Evolutionary conservation across 1,140 invertebrate genomes (phyloP), one percentile per base, ranked within the genome.

Genomic region (Brachionus koreanus): DNA sequence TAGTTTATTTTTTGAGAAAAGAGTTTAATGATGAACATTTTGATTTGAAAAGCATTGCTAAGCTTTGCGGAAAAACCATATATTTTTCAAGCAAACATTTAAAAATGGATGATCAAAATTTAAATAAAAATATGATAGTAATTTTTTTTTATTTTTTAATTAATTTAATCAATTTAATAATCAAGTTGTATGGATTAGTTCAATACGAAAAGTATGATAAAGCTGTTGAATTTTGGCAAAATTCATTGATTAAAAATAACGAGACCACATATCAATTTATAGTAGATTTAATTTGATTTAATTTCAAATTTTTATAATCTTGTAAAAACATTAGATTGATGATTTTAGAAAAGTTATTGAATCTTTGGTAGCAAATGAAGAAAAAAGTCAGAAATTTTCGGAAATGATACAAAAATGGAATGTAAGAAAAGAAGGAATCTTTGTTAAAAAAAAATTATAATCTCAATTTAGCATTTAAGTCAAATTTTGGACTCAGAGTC

Each of bases 1-100:
- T 79, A 29, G 76, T 79, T 42, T 79, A 79, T 43, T 79, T 79
- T 79, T 16, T 61, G 4, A 57, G 76, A 79, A 79, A 16, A 42
- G 35, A 57, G 7, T 79, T 61, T 25, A 79, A 63, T 16, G 76
- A 79, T 43, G 46, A 79, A 25, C 76, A 79, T 79, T 79, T 79
- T 23, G 76, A 79, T 61, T 39, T 79, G 23, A 65, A 79, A 57
- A 39, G 49, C 76, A 61, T 79, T 10, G 5, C 29, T 9, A 33
- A 61, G 25, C 33, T 79, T 13, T 33, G n/a, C 12, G 76, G 46
- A 39, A 79, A 79, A 16, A 79, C 76, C 3, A 35, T 79, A 16
- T 65, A 23, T 39, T 79, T 79, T 43, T 37, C 76, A 39, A 29
- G 33, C 7, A 42, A 10, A 1, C 61, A 65, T 42, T 25, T 42